Base-by-base conservation (phyloP, 2,113 vertebrate genomes). In the Zapornia atra region DNA sequence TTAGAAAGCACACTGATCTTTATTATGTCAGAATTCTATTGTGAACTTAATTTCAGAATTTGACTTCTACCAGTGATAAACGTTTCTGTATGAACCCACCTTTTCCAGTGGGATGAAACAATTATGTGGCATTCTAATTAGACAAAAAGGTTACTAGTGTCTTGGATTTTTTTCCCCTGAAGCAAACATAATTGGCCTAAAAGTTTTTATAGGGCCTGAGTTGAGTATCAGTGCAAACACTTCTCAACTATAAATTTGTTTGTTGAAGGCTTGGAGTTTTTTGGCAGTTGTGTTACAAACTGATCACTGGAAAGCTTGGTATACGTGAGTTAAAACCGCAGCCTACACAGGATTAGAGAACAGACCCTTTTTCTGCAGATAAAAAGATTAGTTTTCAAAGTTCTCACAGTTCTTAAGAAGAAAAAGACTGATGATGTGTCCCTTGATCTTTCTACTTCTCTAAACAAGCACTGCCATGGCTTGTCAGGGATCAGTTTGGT, bases 121-220 rank as follows among this genome's bases (percentile, higher is more conserved):
- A 6, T 53, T 65, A 5, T 7, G 5, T 56, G 18, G 40, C 34
- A 16, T 61, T 77, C 8, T 72, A 16, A 16, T 56, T 56, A 15
- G 18, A 29, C 0, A 1, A 48, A 5, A 15, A 51, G 28, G 51
- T 46, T 86, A 50, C 12, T 54, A 19, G 1, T 61, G 36, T n/a
- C 44, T 53, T 60, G 31, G 33, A 2, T 65, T 48, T n/a, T 71
- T 61, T 34, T 71, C 53, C 36, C 7, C 34, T 73, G 65, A 54
- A 59, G 50, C 51, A 65, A 83, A 4, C 1, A 1, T 69, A 33
- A 17, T n/a, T 65, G 25, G 5, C n/a, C 7, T 76, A 34, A 29
- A 63, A 26, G 19, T 82, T 91, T 57, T 87, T 2, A 2, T 60
- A 4, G 26, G 40, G 42, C 26, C 36, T 63, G 21, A 60, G 15